Evolutionary conservation across 1,140 invertebrate genomes (phyloP), one percentile per base, ranked within the genome.

Genomic region (Drosophila auraria): DNA sequence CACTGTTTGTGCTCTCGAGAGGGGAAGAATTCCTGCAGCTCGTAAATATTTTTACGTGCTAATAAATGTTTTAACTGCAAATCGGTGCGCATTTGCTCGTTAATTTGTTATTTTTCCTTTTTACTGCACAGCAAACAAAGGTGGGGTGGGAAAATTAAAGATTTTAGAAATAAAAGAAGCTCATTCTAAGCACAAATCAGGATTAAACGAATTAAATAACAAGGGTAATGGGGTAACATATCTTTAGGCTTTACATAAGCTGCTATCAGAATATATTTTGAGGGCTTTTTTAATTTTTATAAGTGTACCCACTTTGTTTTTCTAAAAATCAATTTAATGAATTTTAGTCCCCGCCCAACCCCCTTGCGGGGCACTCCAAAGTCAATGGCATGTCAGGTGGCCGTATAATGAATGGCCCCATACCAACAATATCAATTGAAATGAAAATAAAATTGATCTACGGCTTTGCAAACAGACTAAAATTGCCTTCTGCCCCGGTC

Each of bases 51-150:
- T 87, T 87, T 58, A 62, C 76, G 66, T 68, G 56, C 80, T 63
- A 80, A 86, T 86, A 87, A 87, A 87, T 76, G 49, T 79, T 69
- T 83, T 65, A 80, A 72, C 71, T 87, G 62, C 74, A 60, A 79
- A 86, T 87, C 75, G 56, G 14, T 61, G 30, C 49, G 44, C 30
- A 63, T 51, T 64, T 44, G 56, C 60, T 47, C n/a, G 40, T 40
- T 65, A 73, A 49, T 44, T 74, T 68, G 17, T 61, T 69, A 53
- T 51, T 69, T 15, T 42, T 63, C 42, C 20, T 40, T 38, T 54
- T 44, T 20, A 20, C 8, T 11, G n/a, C 15, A 36, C 51, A 20
- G 53, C 11, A 2, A 14, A 2, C 5, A 53, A n/a, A 14, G n/a
- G 9, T 12, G 5, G 2, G 0, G 8, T 2, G 9, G 8, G 30